Evolutionary conservation across 2,797 vertebrate genomes (phyloP).

Genomic region (Lepilemur septentrionalis): DNA sequence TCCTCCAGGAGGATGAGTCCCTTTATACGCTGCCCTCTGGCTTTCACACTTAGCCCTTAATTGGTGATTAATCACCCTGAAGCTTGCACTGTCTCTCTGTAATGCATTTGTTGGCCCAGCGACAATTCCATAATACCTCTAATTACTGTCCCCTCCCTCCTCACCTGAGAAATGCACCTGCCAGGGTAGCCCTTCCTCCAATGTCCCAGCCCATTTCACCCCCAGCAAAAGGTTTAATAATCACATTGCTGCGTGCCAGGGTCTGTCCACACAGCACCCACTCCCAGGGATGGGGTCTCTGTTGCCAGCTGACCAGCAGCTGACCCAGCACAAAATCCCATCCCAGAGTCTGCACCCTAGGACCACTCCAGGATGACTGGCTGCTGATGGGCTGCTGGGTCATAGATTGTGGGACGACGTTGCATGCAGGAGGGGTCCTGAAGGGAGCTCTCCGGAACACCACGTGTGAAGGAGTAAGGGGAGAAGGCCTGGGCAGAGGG

Average conservation of each 20-base stretch:
- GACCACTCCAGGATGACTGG: background rate
- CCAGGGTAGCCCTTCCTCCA: background rate
- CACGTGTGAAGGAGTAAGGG: background rate
- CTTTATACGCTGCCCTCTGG: background rate
- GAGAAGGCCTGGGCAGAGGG: too few species aligned
- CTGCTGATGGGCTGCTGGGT: background rate
- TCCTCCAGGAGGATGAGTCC: background rate
- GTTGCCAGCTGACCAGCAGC: background rate
- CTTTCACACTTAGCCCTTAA: background rate
- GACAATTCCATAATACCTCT: background rate
- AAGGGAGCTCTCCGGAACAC: background rate
- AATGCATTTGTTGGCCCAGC: background rate
- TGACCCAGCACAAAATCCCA: background rate
- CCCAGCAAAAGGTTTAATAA: background rate
- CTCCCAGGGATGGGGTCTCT: background rate
- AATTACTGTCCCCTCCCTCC: background rate
- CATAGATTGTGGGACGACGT: fast-evolving
- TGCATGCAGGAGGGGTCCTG: fast-evolving
- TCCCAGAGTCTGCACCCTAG: background rate
- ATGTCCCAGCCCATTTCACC: background rate
- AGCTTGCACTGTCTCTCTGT: background rate
- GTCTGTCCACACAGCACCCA: fast-evolving
- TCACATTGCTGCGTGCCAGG: fast-evolving
- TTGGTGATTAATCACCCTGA: background rate
- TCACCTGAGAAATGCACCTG: background rate